Base-by-base conservation (phyloP, 2,113 vertebrate genomes). In the Labeo rohita region DNA sequence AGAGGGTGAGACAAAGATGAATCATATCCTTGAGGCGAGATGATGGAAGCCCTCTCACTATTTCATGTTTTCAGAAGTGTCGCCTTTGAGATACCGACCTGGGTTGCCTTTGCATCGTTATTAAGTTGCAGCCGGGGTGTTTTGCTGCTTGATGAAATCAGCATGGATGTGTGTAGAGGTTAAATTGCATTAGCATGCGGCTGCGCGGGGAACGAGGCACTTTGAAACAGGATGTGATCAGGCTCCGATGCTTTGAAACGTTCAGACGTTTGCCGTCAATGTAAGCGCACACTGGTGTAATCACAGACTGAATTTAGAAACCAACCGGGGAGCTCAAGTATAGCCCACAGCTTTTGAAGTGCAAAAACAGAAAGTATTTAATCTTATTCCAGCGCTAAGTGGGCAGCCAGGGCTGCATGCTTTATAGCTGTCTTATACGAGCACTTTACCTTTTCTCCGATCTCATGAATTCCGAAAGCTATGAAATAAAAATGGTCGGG, bases 101-200 rank as follows among this genome's bases (percentile, higher is more conserved):
- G n/a, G 80, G 83, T 78, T 80, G 45, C 28, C 80, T 78, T 39
- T 34, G 83, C 61, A 75, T 86, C 39, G 45, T 73, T 79, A 84
- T 87, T 89, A 81, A 85, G 84, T 81, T 81, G 66, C 82, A 85
- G 70, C 39, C 84, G 1, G 61, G 50, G 50, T 36, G 43, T 65
- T 86, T 86, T 83, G 52, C 65, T 6, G 23, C 82, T 83, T 47
- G 73, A 79, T 86, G 82, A 84, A 90, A 87, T 84, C 76, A 73
- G 74, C n/a, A 65, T 43, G 50, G 84, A 78, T 75, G 77, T 74
- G 80, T 50, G 49, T 15, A 65, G 61, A 73, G 50, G 85, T 86
- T 88, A 84, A 88, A 89, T 75, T 80, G 73, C 50, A 88, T 89
- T 85, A 83, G 90, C 73, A 85, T 87, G 39, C 21, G 34, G 81